Evolutionary conservation across 2,113 vertebrate genomes (phyloP), one percentile per base, ranked within the genome.

Genomic region (Myrmecophaga tridactyla): DNA sequence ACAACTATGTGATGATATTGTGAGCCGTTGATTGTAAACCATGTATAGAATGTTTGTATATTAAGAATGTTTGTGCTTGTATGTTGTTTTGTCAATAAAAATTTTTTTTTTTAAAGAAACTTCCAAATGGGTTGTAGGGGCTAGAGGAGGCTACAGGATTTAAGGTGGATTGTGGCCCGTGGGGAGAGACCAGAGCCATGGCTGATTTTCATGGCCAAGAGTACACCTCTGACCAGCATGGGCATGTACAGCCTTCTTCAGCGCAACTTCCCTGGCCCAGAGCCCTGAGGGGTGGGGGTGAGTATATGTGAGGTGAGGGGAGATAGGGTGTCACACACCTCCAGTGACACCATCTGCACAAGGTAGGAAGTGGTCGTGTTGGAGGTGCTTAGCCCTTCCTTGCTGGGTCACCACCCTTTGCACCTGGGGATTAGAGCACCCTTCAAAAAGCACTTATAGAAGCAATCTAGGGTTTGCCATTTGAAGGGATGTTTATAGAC

Each of bases 281-380:
- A 48, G 58, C 34, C 29, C 31, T 14, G 15, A 21, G 17, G 10
- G 0, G 25, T 56, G 36, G 56, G 39, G n/a, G 15, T 56, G 15
- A 56, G 53, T 56, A 18, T 18, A 6, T 11, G 11, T 5, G 21
- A 5, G 17, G 5, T 17, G 0, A 18, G 20, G 12, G 39, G 18
- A 2, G 31, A 10, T n/a, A 43, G 41, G 80, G 6, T 1, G 7
- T 69, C 77, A 39, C 48, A 15, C 4, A 70, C 60, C 43, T 72
- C 39, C 36, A 4, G 39, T 29, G 73, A 72, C 12, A 9, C 72
- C 36, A n/a, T 75, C 36, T 75, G 60, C 34, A 51, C 15, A 5
- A 17, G 41, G 36, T 31, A 11, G n/a, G 36, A 39, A 43, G 18
- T 6, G 72, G 56, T 65, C 78, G 0, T 1, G 2, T 43, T 7